Evolutionary conservation across 2,888 invertebrate genomes (phyloP).

Genomic region (Volucella bombylans): DNA sequence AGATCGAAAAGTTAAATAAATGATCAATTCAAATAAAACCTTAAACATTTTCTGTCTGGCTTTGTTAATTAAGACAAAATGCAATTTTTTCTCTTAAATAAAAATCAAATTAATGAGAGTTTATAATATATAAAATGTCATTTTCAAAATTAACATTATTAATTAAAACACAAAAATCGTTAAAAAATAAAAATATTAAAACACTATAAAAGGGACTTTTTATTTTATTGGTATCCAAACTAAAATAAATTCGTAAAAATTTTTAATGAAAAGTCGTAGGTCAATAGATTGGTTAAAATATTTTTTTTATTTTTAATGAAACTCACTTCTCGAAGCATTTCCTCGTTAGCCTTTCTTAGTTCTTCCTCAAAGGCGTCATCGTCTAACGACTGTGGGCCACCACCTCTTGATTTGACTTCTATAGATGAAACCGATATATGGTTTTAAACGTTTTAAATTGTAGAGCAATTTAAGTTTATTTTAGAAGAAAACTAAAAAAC

Average conservation of each 20-base stretch:
- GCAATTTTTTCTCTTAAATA: slow-evolving; percentile 66
- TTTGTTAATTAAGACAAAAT: slow-evolving; percentile 71
- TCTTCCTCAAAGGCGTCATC: slow-evolving; percentile 79
- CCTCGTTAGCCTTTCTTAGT: slow-evolving; percentile 80
- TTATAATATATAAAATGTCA: slow-evolving; percentile 59
- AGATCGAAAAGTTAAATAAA: slow-evolving; percentile 62
- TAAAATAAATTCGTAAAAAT: slow-evolving; percentile 68
- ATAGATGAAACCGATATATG: not conserved
- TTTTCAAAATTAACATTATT: slow-evolving; percentile 44
- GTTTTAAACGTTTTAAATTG: not conserved
- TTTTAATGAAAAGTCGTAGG: slow-evolving; percentile 64
- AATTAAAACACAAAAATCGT: slow-evolving; percentile 71
- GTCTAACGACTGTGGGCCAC: slow-evolving; percentile 77
- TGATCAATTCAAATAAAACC: slow-evolving; percentile 11
- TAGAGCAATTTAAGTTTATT: not conserved
- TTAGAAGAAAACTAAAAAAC: no score
- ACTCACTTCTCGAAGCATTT: slow-evolving; percentile 81
- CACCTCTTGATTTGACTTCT: slow-evolving; percentile 80
- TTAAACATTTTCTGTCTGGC: slow-evolving; percentile 9
- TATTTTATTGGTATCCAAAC: slow-evolving; percentile 80
- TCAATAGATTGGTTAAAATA: slow-evolving; percentile 28
- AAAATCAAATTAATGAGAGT: slow-evolving; percentile 48
- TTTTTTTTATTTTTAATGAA: slow-evolving; percentile 16
- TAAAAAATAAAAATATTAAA: slow-evolving; percentile 70
- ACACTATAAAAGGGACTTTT: slow-evolving; percentile 77